Conservation (phyloP, 2,113 vertebrate genomes). For the Oostethus manadensis region DNA sequence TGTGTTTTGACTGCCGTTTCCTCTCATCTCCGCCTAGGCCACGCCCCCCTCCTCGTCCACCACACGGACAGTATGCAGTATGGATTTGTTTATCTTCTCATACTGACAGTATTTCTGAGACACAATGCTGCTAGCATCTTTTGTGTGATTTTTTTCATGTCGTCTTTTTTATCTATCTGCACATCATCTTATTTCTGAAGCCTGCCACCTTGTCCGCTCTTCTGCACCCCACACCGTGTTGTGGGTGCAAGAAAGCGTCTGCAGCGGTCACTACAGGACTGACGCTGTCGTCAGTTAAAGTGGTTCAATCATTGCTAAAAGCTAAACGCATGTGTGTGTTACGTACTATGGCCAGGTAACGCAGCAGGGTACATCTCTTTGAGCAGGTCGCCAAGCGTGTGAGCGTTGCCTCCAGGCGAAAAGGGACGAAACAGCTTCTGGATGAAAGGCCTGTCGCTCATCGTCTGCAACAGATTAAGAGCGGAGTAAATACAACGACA, state of each 20-base stretch:
- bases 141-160: too few species aligned
- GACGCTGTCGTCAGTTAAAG: too few species aligned
- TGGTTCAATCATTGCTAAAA: not conserved
- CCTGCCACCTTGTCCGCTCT: too few species aligned
- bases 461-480: conserved; percentile 71
- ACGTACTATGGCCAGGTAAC: conserved; percentile 79
- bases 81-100: not conserved
- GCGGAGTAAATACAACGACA: not conserved
- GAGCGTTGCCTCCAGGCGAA: conserved; percentile 79
- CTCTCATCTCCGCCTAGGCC: conserved; percentile 36
- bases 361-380: conserved; percentile 85
- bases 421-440: conserved; percentile 93
- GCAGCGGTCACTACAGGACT: not conserved
- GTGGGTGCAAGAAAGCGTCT: too few species aligned
- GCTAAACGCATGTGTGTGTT: conserved; percentile 1
- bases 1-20: conserved; percentile 70
- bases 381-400: conserved; percentile 88
- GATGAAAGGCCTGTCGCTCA: conserved; percentile 88
- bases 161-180: too few species aligned
- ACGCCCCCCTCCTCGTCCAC: conserved; percentile 21
- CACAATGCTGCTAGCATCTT: too few species aligned
- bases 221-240: too few species aligned
- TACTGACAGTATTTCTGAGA: too few species aligned
- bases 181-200: too few species aligned
- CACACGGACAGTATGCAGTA: conserved; percentile 17